These are phyloP conservation scores for Lampropteryx suffumata DNA, from an alignment of 2,888 invertebrate genomes.

Conservation along the genomic window DNA sequence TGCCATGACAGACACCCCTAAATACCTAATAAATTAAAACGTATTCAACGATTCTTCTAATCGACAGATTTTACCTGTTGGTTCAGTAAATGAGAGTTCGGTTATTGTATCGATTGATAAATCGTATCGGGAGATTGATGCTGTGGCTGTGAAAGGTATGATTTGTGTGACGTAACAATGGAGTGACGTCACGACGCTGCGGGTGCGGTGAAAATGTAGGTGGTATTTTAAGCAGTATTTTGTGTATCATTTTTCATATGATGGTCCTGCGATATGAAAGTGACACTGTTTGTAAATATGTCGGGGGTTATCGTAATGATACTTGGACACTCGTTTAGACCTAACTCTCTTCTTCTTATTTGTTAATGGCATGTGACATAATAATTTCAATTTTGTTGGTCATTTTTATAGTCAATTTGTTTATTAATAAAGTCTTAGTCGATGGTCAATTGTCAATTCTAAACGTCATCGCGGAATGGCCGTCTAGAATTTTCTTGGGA, in stretches of 20 bases:
- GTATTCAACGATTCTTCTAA: constrained; percentile 7
- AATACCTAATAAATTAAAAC: constrained; percentile 8
- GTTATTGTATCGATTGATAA: constrained; percentile 51
- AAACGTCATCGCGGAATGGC: no score
- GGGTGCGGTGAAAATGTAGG: constrained; percentile 15
- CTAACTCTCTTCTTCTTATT: no score
- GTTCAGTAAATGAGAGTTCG: constrained; percentile 57
- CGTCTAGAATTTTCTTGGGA: no score
- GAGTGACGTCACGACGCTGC: constrained; percentile 56
- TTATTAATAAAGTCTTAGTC: no score
- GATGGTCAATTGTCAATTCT: no score
- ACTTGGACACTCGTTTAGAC: no score
- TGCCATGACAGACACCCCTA: constrained; percentile 38
- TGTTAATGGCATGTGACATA: no score
- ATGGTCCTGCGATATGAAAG: constrained; percentile 15
- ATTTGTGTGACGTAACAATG: constrained; percentile 50
- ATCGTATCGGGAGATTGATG: constrained; percentile 71
- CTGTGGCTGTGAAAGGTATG: constrained; percentile 56
- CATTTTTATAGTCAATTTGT: no score
- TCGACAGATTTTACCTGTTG: constrained; percentile 45
- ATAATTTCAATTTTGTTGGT: no score
- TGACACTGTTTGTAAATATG: background rate
- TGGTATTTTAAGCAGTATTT: constrained; percentile 14
- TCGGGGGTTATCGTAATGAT: no score
- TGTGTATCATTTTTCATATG: constrained; percentile 26